These are phyloP conservation scores for Lepidochrysops patricia DNA, from an alignment of 2,888 invertebrate species.

Conservation along the genomic window DNA sequence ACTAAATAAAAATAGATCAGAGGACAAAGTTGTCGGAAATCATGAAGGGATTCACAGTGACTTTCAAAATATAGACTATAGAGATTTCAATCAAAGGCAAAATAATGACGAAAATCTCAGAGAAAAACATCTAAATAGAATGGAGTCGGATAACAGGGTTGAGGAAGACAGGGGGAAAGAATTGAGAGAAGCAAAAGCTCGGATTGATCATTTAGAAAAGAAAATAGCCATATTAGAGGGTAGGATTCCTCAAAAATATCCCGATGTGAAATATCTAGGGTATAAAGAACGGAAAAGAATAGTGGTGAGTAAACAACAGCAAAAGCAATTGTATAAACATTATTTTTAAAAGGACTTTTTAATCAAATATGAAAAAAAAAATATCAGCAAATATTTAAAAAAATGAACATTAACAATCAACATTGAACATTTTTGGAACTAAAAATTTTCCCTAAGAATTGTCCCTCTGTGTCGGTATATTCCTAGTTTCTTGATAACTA, in stretches of 20 bases:
- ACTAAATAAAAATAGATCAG: conserved; percentile 37
- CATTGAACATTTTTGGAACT: no score
- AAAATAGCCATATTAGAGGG: conserved; percentile 82
- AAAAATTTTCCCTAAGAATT: no score
- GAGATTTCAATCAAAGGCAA: conserved; percentile 41
- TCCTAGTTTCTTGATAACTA: no score
- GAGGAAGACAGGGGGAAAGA: conserved; percentile 56
- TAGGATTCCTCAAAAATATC: conserved; percentile 87
- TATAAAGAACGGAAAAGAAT: conserved; percentile 94
- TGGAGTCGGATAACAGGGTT: conserved; percentile 29
- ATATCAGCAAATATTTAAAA: no score
- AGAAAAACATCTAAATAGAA: conserved; percentile 30
- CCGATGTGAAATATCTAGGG: conserved; percentile 92
- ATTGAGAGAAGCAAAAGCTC: conserved; percentile 76
- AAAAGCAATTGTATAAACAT: not conserved
- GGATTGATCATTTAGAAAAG: conserved; percentile 80
- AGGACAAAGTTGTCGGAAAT: conserved; percentile 30
- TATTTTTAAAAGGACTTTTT: not conserved
- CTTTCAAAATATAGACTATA: conserved; percentile 37
- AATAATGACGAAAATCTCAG: conserved; percentile 34
- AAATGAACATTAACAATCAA: no score
- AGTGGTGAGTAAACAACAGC: conserved; percentile 74
- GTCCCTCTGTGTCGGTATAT: no score
- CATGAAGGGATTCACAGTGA: conserved; percentile 40
- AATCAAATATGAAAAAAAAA: no score